Conservation (phyloP, 2,888 invertebrate species). For the Ichneumon xanthorius region DNA sequence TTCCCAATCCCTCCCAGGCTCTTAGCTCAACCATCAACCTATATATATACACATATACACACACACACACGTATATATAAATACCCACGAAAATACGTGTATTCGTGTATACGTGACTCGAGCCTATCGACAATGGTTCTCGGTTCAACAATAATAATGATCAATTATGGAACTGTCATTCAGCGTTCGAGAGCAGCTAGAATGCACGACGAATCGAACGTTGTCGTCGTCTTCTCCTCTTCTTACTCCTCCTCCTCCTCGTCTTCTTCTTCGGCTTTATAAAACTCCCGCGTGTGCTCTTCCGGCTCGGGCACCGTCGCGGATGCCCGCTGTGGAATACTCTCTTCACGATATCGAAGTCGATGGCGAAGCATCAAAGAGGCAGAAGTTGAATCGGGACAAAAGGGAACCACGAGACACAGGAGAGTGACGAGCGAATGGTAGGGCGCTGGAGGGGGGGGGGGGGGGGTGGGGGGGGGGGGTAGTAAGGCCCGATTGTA, state of each 20-base stretch:
- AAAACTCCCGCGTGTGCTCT: slow-evolving; percentile 38
- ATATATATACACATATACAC: not conserved
- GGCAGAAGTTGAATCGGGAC: not conserved
- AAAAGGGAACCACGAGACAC: slow-evolving; percentile 17
- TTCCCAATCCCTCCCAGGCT: slow-evolving; percentile 31
- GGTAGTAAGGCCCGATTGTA: slow-evolving; percentile 42
- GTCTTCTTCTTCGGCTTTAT: slow-evolving; percentile 33
- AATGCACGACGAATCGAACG: slow-evolving; percentile 82
- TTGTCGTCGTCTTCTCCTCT: slow-evolving; percentile 65
- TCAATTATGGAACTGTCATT: slow-evolving; percentile 84
- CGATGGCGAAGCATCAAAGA: slow-evolving; percentile 24
- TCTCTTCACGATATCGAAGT: slow-evolving; percentile 23
- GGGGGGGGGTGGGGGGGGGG: slow-evolving; percentile 5
- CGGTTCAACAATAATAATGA: slow-evolving; percentile 79
- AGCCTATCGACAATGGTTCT: slow-evolving; percentile 78
- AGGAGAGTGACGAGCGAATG: slow-evolving; percentile 5
- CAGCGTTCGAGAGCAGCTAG: slow-evolving; percentile 76
- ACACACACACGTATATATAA: not conserved
- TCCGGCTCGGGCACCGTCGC: slow-evolving; percentile 21
- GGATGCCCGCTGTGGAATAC: slow-evolving; percentile 30
- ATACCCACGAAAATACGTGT: slow-evolving; percentile 50
- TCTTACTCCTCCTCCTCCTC: slow-evolving; percentile 34
- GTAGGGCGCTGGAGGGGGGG: not conserved
- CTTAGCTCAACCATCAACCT: slow-evolving; percentile 13
- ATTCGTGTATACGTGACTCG: slow-evolving; percentile 64